Base-by-base conservation (phyloP, 2,113 vertebrate species). In the Tamias sibiricus region DNA sequence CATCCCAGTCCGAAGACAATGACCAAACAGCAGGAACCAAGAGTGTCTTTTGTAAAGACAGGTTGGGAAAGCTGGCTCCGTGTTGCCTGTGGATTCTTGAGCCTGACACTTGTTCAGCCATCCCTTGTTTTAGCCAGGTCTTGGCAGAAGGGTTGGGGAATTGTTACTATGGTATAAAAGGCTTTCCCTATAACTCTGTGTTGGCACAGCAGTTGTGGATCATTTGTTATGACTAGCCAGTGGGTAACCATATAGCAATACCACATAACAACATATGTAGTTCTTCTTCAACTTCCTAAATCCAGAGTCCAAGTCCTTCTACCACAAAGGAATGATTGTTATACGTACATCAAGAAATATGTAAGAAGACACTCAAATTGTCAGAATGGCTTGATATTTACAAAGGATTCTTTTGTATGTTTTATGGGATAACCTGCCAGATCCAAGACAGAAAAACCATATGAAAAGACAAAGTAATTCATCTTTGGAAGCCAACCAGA, bases 401-500 rank as follows among this genome's bases (percentile, higher is more conserved):
- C 40, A 8, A 82, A 93, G 5, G 47, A 8, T 9, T 22, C 8
- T 76, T 83, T 64, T 16, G 4, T 75, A 1, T 22, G 2, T n/a
- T 47, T 5, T 0, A 0, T 30, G n/a, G 26, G 40, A 71, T 77
- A 47, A 68, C 47, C 26, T 68, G 22, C 42, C 9, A 28, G 0
- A 52, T 1, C 8, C 37, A 16, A 40, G 1, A 32, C 64, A 42
- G 6, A 30, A 68, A 89, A 69, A 16, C 26, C 30, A 12, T 40
- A 12, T 52, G 47, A 57, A 77, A 49, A 90, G 54, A 88, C 24
- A 81, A 79, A 30, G 54, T 6, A 32, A 42, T 32, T 64, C 42
- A 42, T 86, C 35, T 80, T 62, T 69, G 74, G 68, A 96, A 88
- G 57, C 47, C 44, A 40, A 64, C 72, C 44, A 47, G 93, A 64